A percentile compares a stretch with the other conserved stretches of the same genome.
phyloP scores from a whole-genome alignment of 2,888 invertebrate species.

The Acronicta aceris region DNA sequence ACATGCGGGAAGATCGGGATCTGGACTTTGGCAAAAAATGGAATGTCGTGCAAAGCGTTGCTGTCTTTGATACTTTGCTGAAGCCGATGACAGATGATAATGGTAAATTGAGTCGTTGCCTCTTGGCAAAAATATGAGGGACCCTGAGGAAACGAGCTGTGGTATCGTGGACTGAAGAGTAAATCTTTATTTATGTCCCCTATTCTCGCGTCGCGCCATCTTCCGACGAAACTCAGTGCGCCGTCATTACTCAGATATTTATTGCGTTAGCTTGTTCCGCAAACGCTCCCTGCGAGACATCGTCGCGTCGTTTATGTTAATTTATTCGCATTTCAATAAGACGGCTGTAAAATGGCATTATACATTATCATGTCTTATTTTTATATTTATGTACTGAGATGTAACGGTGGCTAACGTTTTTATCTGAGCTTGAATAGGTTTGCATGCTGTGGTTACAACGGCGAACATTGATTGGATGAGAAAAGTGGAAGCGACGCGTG shows the following conservation, averaged over 20 bases:
- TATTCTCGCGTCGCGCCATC: constrained; percentile 60
- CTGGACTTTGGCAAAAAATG: constrained; percentile 57
- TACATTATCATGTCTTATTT: constrained; percentile 78
- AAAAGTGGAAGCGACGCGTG: constrained; percentile 21
- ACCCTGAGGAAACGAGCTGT: constrained; percentile 20
- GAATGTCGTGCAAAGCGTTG: constrained; percentile 33
- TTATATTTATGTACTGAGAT: constrained; percentile 64
- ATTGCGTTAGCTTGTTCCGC: constrained; percentile 72
- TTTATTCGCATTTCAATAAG: constrained; percentile 85
- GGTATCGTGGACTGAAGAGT: constrained; percentile 58
- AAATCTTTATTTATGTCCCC: constrained; percentile 73
- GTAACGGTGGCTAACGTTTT: constrained; percentile 61
- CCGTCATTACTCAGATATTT: constrained; percentile 77
- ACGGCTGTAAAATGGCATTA: constrained; percentile 76
- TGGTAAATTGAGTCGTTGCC: constrained; percentile 27
- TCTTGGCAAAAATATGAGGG: constrained; percentile 36
- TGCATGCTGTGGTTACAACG: constrained; percentile 16
- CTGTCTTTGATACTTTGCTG: constrained; percentile 36
- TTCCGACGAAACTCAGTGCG: constrained; percentile 64
- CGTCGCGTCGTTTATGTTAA: constrained; percentile 80
- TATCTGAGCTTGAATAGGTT: constrained; percentile 39
- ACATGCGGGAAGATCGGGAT: constrained; percentile 69
- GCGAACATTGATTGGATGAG: constrained; percentile 7
- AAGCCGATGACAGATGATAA: constrained; percentile 36
- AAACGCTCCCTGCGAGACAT: constrained; percentile 67